Percentiles rank a stretch among this genome's conserved stretches.
phyloP scores from a whole-genome alignment of 2,113 vertebrate species.

The Nettapus auritus region DNA sequence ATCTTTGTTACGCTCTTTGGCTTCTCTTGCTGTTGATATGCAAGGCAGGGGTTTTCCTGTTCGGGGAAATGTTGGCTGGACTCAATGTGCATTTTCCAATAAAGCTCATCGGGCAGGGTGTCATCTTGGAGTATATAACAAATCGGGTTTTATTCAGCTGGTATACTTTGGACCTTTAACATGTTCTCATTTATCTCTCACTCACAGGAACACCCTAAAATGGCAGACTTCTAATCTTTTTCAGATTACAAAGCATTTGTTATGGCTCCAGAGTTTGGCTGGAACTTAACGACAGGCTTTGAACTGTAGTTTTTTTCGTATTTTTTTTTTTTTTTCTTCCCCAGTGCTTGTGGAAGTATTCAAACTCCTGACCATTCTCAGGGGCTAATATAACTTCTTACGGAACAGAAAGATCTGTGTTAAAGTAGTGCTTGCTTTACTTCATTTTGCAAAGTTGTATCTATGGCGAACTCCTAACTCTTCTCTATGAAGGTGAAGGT shows the following conservation, averaged over 20 bases:
- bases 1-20: conserved; percentile 11
- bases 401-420: background rate
- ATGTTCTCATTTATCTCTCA: conserved; percentile 36
- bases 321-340: background rate
- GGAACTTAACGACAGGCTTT: background rate
- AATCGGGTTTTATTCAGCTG: background rate
- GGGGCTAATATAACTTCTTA: background rate
- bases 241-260: conserved; percentile 46
- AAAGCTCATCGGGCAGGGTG: background rate
- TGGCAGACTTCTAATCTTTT: conserved; percentile 43
- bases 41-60: conserved; percentile 21
- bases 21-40: background rate
- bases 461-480: background rate
- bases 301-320: background rate
- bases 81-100: background rate
- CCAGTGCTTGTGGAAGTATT: background rate
- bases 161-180: conserved; percentile 24
- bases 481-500: background rate
- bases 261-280: conserved; percentile 34
- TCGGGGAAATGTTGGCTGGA: background rate
- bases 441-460: background rate
- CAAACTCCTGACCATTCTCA: background rate
- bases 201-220: conserved; percentile 6
- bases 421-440: background rate
- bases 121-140: conserved; percentile 14